Conservation (phyloP, 2,888 invertebrate genomes). For the Aporophyla nigra region DNA sequence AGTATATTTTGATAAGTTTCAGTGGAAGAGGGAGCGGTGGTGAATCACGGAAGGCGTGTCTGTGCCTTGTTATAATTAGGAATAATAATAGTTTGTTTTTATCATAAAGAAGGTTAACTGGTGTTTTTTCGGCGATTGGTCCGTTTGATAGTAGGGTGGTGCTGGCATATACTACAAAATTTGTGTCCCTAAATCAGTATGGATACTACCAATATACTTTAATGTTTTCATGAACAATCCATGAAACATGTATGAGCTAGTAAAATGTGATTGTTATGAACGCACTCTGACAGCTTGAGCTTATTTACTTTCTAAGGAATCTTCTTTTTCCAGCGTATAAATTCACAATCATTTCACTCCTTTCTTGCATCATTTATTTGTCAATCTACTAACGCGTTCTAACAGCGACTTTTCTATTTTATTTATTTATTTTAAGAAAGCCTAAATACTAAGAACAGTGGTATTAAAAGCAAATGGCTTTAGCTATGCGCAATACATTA, state of each 20-base stretch:
- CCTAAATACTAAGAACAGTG: too few species aligned
- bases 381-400: not conserved
- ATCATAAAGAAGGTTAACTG: conserved; percentile 15
- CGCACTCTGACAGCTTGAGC: not conserved
- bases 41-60: conserved; percentile 54
- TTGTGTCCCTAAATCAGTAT: not conserved
- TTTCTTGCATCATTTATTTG: not conserved
- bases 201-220: not conserved
- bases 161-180: not conserved
- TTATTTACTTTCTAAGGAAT: not conserved
- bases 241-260: not conserved
- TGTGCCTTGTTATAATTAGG: conserved; percentile 42
- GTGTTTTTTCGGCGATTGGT: not conserved
- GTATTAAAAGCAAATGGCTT: too few species aligned
- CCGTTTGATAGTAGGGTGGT: not conserved
- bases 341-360: not conserved
- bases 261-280: not conserved
- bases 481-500: too few species aligned
- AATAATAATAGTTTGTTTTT: conserved; percentile 29
- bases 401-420: not conserved
- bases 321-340: not conserved
- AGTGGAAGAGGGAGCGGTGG: conserved; percentile 39
- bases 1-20: conserved; percentile 70
- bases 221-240: too few species aligned
- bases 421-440: too few species aligned